Conservation (phyloP, 2,797 vertebrate genomes). For the Mormyrops boulengeri region DNA sequence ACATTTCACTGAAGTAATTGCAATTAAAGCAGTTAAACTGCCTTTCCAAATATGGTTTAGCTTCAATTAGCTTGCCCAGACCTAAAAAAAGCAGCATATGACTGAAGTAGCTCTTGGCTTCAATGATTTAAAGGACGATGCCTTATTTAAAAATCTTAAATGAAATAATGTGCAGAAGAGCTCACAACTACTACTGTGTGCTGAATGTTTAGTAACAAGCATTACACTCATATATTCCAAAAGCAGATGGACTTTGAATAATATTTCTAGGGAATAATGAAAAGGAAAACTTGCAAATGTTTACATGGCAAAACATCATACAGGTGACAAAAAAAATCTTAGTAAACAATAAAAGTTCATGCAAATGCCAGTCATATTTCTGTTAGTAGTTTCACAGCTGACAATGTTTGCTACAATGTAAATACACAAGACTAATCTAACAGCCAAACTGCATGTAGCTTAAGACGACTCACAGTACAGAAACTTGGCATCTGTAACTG, state of each 20-base stretch:
- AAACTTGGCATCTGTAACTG: not conserved
- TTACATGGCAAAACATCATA: not conserved
- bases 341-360: not conserved
- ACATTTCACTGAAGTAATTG: conserved; percentile 16
- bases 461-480: not conserved
- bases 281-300: not conserved
- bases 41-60: conserved; percentile 18
- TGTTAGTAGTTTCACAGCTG: not conserved
- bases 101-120: not conserved
- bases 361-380: not conserved
- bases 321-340: not conserved
- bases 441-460: not conserved
- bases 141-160: not conserved
- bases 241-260: not conserved
- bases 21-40: conserved; percentile 20
- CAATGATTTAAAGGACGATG: not conserved
- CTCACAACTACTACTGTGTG: not conserved
- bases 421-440: not conserved
- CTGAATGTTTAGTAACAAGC: not conserved
- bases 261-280: not conserved
- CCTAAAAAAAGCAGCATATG: not conserved
- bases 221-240: not conserved
- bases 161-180: not conserved
- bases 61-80: conserved; percentile 5
- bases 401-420: not conserved